Evolutionary conservation across 2,888 invertebrate species (phyloP), one percentile per base, ranked within the genome.

Genomic region (Gryllus longicercus): DNA sequence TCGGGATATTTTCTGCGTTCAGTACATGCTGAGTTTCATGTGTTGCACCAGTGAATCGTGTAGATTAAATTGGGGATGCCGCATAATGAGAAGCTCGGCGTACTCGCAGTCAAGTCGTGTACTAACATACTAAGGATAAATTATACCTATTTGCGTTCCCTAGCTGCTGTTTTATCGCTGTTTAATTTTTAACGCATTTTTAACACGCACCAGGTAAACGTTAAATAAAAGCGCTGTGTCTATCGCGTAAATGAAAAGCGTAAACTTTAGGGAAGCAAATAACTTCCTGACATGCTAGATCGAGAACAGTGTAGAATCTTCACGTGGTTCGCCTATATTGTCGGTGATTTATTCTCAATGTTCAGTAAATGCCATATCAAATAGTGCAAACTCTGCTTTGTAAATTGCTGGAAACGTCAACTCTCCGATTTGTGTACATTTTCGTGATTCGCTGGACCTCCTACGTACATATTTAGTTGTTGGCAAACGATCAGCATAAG

Each of bases 251-350:
- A 63, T 18, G 63, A 18, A 63, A 63, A 63, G n/a, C n/a, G 63
- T 63, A 63, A 63, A 63, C 63, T 63, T 63, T 14, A n/a, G n/a
- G n/a, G n/a, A n/a, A 63, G n/a, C 63, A 63, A 63, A 63, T 63
- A 63, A 63, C 63, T 63, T 14, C 11, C 63, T 63, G 63, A 63
- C 63, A 63, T 63, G 63, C 63, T 63, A 63, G 63, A 63, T 63
- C 63, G 14, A n/a, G n/a, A 63, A 63, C 63, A 63, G 63, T 18
- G 63, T 63, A 63, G 63, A 18, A 63, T 63, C 63, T 63, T n/a
- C 16, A 63, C n/a, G 14, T 63, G 16, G 63, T 8, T n/a, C n/a
- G 14, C 16, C 63, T 38, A 38, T 38, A 8, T 8, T 8, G 38
- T 8, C 4, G 38, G 38, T 38, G 38, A 8, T 38, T 38, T 38